Evolutionary conservation across 2,113 vertebrate species (phyloP).

Genomic region (Colius striatus): DNA sequence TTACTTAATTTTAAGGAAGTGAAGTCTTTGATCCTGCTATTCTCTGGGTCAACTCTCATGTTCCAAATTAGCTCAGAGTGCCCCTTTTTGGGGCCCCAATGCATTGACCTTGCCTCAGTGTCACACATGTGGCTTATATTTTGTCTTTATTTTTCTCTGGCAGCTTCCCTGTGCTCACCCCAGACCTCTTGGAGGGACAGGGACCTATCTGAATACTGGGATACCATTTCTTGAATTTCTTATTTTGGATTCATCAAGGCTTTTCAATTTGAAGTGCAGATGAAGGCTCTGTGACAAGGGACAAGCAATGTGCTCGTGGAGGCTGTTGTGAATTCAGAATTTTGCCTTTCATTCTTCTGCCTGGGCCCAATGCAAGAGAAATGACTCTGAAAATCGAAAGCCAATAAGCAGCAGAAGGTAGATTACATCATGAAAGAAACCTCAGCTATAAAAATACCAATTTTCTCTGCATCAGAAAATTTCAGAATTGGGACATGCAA

Average conservation of each 20-base stretch:
- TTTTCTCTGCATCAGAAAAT: background rate
- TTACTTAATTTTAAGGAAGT: background rate
- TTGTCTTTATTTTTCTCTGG: background rate
- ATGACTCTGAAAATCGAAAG: slow-evolving; percentile 3
- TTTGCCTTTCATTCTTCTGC: background rate
- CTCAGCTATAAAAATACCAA: background rate
- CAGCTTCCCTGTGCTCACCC: background rate
- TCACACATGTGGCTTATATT: background rate
- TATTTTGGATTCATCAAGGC: background rate
- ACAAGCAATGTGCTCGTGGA: background rate
- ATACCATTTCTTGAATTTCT: background rate
- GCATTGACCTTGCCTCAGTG: background rate
- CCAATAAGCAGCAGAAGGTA: background rate
- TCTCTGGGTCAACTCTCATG: background rate
- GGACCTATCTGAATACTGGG: background rate
- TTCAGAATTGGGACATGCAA: background rate
- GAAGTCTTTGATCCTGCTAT: background rate
- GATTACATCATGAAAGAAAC: background rate
- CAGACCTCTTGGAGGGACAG: background rate
- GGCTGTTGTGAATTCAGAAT: background rate
- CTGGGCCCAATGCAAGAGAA: background rate
- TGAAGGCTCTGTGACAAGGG: background rate
- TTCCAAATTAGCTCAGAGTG: background rate
- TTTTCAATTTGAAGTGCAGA: background rate
- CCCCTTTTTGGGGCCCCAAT: rapidly evolving